These are phyloP conservation scores for Mormyrus lacerda DNA, from an alignment of 2,113 vertebrate genomes.

Conservation along the genomic window DNA sequence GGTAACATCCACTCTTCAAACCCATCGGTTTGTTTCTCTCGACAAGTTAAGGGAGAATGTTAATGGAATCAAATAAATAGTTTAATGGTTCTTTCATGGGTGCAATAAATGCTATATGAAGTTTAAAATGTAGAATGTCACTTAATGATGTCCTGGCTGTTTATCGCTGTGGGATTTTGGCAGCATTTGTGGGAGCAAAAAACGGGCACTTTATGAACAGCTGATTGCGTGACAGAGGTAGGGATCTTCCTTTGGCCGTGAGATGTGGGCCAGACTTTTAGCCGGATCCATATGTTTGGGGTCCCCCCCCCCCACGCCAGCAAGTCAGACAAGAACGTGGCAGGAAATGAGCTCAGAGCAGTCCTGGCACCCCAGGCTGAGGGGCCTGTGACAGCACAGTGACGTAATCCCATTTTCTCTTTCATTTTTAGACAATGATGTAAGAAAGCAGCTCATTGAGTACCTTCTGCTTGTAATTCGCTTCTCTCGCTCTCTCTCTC, in stretches of 20 bases:
- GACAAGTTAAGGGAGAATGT: conserved; percentile 15
- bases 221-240: background rate
- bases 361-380: background rate
- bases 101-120: conserved; percentile 20
- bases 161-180: background rate
- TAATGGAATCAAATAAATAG: conserved; percentile 20
- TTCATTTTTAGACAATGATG: background rate
- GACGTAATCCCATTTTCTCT: conserved; percentile 31
- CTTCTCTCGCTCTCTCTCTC: background rate
- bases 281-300: background rate
- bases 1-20: background rate
- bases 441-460: background rate
- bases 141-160: background rate
- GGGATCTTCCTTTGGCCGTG: background rate
- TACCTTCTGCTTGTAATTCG: background rate
- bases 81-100: conserved; percentile 24
- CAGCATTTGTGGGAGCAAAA: background rate
- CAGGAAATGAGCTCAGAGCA: conserved; percentile 11
- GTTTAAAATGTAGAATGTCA: conserved; percentile 14
- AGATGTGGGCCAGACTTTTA: background rate
- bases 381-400: background rate
- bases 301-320: background rate
- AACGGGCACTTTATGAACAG: background rate
- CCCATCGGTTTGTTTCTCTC: conserved; percentile 26
- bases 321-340: background rate